Evolutionary conservation across 2,888 invertebrate species (phyloP).

Genomic region (Drosophila robusta): DNA sequence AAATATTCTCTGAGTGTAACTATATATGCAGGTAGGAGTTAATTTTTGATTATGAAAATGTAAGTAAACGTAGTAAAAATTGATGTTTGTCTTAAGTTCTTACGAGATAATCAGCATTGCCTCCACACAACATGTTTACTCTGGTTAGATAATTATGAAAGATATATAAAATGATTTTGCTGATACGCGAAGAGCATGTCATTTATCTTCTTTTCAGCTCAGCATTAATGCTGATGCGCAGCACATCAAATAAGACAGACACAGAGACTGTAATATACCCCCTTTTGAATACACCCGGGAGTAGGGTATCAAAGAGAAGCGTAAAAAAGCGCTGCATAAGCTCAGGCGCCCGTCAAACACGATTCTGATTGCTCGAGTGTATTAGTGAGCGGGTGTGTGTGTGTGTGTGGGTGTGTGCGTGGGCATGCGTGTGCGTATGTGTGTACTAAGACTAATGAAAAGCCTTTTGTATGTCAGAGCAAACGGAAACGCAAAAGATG

Average conservation of each 20-base stretch:
- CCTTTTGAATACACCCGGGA: background rate
- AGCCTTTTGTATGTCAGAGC: slow-evolving; percentile 38
- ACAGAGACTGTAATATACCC: background rate
- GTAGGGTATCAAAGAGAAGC: slow-evolving; percentile 23
- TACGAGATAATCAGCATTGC: background rate
- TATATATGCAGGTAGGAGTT: too few species aligned
- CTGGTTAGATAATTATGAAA: too few species aligned
- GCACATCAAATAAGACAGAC: too few species aligned
- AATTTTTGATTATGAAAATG: too few species aligned
- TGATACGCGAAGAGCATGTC: background rate
- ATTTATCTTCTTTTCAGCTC: background rate
- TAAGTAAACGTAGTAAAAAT: background rate
- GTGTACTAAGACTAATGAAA: slow-evolving; percentile 70
- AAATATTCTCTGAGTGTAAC: too few species aligned
- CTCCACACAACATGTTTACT: too few species aligned
- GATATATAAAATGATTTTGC: background rate
- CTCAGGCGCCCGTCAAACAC: slow-evolving; percentile 55
- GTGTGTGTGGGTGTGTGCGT: slow-evolving; percentile 5
- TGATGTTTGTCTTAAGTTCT: background rate
- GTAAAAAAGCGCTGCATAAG: slow-evolving; percentile 57
- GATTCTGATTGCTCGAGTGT: slow-evolving; percentile 46
- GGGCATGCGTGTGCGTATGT: slow-evolving; percentile 8
- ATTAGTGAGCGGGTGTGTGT: slow-evolving; percentile 23
- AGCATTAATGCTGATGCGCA: background rate
- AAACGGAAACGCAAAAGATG: slow-evolving; percentile 52